Conservation (phyloP, 2,888 invertebrate genomes). For the Xanthorhoe designata region DNA sequence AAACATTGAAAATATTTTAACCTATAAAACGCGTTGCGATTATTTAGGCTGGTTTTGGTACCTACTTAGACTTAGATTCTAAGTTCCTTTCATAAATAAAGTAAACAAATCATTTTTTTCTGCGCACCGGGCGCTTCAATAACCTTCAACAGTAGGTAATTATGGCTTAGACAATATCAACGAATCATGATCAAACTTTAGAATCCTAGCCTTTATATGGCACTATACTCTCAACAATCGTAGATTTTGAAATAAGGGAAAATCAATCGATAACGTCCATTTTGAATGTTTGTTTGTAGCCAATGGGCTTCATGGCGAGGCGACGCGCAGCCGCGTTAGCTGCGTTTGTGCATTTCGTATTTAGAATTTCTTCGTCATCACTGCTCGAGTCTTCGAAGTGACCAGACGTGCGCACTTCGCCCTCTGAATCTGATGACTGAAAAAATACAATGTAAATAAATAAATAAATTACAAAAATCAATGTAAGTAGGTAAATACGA, state of each 20-base stretch:
- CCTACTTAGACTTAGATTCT: not conserved
- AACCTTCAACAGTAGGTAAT: not conserved
- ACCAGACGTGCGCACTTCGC: slow-evolving; percentile 65
- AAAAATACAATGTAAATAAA: slow-evolving; percentile 34
- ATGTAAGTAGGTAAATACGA: not conserved
- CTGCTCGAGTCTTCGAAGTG: slow-evolving; percentile 75
- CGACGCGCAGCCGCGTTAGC: slow-evolving; percentile 59
- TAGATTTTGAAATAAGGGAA: not conserved
- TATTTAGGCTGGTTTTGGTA: not conserved
- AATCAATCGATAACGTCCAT: slow-evolving; percentile 76
- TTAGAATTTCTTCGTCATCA: slow-evolving; percentile 76
- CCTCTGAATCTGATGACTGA: slow-evolving; percentile 75
- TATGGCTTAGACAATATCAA: not conserved
- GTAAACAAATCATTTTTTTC: not conserved
- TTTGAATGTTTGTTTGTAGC: slow-evolving; percentile 70
- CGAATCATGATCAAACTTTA: slow-evolving; percentile 2
- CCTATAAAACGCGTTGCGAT: not conserved
- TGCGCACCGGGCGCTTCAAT: not conserved
- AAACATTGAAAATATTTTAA: not conserved
- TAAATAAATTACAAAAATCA: not conserved
- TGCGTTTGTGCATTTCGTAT: slow-evolving; percentile 61
- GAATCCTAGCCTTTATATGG: slow-evolving; percentile 23
- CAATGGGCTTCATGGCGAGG: slow-evolving; percentile 76
- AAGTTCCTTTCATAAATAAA: too few relatives aligned
- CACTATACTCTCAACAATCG: slow-evolving; percentile 21